Conservation (phyloP, 2,888 invertebrate species). For the Caenorhabditis japonica region DNA sequence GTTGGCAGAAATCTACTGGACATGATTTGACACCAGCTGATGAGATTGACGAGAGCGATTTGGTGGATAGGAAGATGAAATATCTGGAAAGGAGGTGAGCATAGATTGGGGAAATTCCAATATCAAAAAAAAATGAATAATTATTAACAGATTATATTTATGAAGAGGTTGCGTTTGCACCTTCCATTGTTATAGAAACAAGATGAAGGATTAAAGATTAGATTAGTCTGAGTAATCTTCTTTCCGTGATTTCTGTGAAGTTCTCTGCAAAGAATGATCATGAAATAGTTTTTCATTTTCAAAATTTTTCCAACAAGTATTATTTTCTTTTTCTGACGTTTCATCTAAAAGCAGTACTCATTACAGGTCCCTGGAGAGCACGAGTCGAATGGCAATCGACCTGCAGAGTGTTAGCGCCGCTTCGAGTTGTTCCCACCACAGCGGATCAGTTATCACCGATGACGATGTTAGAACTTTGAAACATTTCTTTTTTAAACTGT, state of each 20-base stretch:
- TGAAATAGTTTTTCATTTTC: no score
- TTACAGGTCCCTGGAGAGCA: constrained; percentile 57
- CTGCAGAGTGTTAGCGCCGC: constrained; percentile 59
- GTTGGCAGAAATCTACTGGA: constrained; percentile 50
- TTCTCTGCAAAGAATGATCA: no score
- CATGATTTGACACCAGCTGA: constrained; percentile 62
- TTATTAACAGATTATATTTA: no score
- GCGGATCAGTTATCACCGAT: constrained; percentile 46
- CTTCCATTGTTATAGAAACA: not conserved
- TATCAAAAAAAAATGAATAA: no score
- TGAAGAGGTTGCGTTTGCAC: not conserved
- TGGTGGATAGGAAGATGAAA: constrained; percentile 39
- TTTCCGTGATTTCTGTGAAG: no score
- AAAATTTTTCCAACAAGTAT: no score
- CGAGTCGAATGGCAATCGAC: constrained; percentile 57
- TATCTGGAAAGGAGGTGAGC: constrained; percentile 50
- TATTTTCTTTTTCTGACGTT: not conserved
- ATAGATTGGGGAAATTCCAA: no score
- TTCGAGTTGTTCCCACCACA: constrained; percentile 59
- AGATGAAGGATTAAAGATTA: no score
- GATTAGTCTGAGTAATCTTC: no score
- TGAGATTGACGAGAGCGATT: constrained; percentile 57
- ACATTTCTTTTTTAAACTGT: no score
- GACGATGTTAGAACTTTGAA: constrained; percentile 39
- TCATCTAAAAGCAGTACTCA: not conserved